These are phyloP conservation scores for Wasmannia auropunctata DNA, from an alignment of 1,140 invertebrate species.

Conservation along the genomic window DNA sequence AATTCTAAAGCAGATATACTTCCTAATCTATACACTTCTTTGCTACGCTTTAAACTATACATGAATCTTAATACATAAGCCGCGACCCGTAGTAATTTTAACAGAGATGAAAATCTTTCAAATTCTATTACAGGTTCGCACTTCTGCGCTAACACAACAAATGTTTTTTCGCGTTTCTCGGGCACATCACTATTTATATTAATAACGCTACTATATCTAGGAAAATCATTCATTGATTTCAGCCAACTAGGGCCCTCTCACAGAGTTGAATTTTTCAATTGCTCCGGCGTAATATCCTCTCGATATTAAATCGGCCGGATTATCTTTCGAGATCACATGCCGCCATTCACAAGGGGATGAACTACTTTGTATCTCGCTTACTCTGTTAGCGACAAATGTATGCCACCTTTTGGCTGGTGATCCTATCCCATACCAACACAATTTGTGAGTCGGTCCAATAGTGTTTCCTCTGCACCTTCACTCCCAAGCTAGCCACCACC, in stretches of 20 bases:
- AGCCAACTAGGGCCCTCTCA: background rate
- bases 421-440: slow-evolving; percentile 69
- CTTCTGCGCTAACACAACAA: background rate
- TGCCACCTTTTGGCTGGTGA: slow-evolving; percentile 58
- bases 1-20: too few species aligned
- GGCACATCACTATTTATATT: background rate
- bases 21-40: too few species aligned
- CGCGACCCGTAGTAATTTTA: background rate
- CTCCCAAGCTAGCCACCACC: background rate
- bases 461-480: background rate
- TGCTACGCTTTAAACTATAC: background rate
- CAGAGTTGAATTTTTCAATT: background rate
- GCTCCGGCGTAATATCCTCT: slow-evolving; percentile 66
- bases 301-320: slow-evolving; percentile 79
- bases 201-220: too few species aligned
- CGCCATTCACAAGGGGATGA: slow-evolving; percentile 68
- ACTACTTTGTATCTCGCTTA: slow-evolving; percentile 76
- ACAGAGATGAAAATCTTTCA: background rate
- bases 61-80: background rate
- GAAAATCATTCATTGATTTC: too few species aligned
- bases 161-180: background rate
- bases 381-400: slow-evolving; percentile 76
- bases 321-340: slow-evolving; percentile 75
- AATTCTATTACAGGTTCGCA: background rate
- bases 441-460: slow-evolving; percentile 57